Evolutionary conservation across 2,797 vertebrate genomes (phyloP).

Genomic region (Cuniculus paca): DNA sequence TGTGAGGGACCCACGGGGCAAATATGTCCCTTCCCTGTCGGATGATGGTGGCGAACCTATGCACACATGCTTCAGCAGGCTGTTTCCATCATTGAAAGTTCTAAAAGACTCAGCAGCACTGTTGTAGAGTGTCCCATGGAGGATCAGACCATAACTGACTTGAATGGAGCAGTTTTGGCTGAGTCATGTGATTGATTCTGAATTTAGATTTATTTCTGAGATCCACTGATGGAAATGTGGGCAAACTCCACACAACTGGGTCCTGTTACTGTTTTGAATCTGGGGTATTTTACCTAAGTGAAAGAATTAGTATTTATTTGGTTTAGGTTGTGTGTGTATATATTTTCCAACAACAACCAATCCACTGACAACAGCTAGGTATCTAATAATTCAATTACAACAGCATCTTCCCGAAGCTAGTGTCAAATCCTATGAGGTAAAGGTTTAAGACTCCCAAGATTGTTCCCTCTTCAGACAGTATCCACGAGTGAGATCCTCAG

Average conservation of each 20-base stretch:
- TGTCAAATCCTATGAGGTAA: neutral
- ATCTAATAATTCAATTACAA: neutral
- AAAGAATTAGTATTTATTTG: slow-evolving; percentile 22
- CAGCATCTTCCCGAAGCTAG: neutral
- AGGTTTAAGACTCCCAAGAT: neutral
- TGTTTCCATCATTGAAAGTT: neutral
- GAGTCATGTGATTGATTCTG: neutral
- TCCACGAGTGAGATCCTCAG: neutral
- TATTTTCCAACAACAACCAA: neutral
- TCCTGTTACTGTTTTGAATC: neutral
- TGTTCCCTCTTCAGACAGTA: neutral
- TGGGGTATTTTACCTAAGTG: neutral
- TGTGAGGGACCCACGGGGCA: neutral
- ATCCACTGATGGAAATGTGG: neutral
- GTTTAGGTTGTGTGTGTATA: neutral
- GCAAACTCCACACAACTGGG: neutral
- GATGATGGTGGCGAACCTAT: neutral
- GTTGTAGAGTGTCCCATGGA: neutral
- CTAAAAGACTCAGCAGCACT: neutral
- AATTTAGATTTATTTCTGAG: neutral
- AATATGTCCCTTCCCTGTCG: neutral
- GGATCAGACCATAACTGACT: neutral
- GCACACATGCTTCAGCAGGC: neutral
- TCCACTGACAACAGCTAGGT: neutral
- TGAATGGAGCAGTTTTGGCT: neutral